A percentile compares a stretch with the other conserved stretches of the same genome.
Evolutionary conservation across 1,140 invertebrate genomes (phyloP).

Genomic region (Drosophila littoralis): DNA sequence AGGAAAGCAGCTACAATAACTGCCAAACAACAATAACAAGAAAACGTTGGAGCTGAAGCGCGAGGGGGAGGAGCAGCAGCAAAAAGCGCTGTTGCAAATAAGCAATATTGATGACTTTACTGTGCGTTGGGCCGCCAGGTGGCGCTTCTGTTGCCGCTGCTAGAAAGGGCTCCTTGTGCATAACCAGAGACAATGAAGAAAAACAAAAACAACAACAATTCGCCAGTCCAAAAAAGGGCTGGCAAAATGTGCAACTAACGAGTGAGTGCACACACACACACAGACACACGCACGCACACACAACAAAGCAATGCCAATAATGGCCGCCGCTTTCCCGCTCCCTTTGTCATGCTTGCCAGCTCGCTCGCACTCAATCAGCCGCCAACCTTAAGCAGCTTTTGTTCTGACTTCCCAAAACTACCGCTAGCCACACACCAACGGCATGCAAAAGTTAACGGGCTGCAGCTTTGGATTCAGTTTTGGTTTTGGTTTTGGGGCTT

Average conservation of each 20-base stretch:
- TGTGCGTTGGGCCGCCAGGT: conserved; percentile 43
- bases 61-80: neutral
- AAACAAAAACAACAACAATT: conserved; percentile 54
- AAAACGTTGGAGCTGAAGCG: neutral
- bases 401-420: conserved; percentile 16
- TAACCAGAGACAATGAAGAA: conserved; percentile 29
- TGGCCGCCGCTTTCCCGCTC: neutral
- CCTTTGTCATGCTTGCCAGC: neutral
- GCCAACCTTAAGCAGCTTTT: conserved; percentile 27
- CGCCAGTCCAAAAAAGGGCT: conserved; percentile 46
- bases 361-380: neutral
- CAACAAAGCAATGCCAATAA: conserved; percentile 25
- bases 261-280: conserved; percentile 39
- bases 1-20: conserved; percentile 56
- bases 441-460: conserved; percentile 30
- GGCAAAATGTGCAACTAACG: conserved; percentile 70
- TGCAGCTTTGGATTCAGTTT: conserved; percentile 39
- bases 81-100: conserved; percentile 65
- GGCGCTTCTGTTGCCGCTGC: conserved; percentile 35
- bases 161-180: conserved; percentile 9
- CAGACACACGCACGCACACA: neutral
- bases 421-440: conserved; percentile 19
- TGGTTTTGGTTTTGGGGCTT: conserved; percentile 22
- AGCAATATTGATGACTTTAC: conserved; percentile 78
- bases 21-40: conserved; percentile 51